Conservation (phyloP, 2,113 vertebrate species). For the Pterocles burchelli region DNA sequence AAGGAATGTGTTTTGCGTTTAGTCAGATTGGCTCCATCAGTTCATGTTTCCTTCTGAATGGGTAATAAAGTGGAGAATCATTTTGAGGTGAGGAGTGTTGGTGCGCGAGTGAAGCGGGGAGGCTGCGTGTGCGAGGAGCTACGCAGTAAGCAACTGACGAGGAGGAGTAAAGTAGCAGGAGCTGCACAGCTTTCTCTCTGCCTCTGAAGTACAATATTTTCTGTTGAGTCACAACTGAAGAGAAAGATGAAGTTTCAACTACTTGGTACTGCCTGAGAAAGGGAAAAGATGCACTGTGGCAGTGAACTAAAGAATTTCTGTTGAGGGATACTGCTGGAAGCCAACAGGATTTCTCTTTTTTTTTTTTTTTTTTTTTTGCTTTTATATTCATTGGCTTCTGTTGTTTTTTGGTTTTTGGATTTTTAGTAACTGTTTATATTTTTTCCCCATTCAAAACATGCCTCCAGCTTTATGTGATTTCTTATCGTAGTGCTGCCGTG, state of each 20-base stretch:
- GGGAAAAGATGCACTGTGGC: background rate
- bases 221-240: conserved; percentile 70
- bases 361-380: conserved; percentile 65
- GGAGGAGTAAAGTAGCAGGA: conserved; percentile 76
- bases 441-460: conserved; percentile 2
- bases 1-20: conserved; percentile 31
- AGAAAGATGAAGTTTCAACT: conserved; percentile 72
- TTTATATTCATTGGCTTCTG: conserved; percentile 13
- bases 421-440: conserved; percentile 49
- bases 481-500: conserved; percentile 9
- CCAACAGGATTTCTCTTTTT: conserved; percentile 47
- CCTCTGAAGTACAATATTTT: conserved; percentile 66
- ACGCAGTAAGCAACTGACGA: conserved; percentile 80
- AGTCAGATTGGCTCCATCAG: conserved; percentile 50
- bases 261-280: conserved; percentile 43
- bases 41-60: conserved; percentile 56
- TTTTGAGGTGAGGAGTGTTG: conserved; percentile 35
- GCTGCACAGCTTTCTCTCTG: conserved; percentile 76
- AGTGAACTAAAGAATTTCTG: conserved; percentile 34
- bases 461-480: conserved; percentile 52
- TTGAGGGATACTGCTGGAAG: conserved; percentile 34
- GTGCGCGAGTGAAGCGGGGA: conserved; percentile 13
- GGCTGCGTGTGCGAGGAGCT: conserved; percentile 60
- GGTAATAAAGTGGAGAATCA: conserved; percentile 57
- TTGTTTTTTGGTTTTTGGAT: conserved; percentile 57